Base-by-base conservation (phyloP, 2,797 vertebrate species). In the Menidia menidia region DNA sequence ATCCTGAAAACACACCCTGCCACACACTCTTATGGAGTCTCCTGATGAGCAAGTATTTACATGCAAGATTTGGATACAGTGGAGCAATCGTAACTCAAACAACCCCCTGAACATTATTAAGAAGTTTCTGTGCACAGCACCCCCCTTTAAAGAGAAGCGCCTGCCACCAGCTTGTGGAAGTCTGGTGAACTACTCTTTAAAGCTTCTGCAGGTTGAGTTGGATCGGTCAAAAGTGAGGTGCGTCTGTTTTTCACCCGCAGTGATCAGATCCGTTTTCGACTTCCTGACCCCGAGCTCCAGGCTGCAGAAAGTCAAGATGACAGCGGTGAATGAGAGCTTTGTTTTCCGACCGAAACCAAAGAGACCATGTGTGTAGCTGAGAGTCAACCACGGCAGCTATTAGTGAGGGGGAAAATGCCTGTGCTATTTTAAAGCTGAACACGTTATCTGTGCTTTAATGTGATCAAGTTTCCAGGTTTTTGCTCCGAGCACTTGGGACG, bases 251-350 rank as follows among this genome's bases (percentile, higher is more conserved):
- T 60, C 42, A 41, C 52, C 50, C 52, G 4, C 44, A 42, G 78
- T 7, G 68, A 78, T 68, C 53, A 33, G 68, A 84, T 75, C 64
- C 67, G 60, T 59, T 51, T 39, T 76, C 51, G 6, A 65, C 83
- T 63, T 80, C 57, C 52, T 55, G 71, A 73, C 73, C 51, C 71
- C 5, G 39, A 73, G 69, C 56, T 19, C 0, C 13, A 54, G 50
- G 72, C 5, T 54, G 55, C 61, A 58, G 45, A 73, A 68, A 76
- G 68, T 72, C 72, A 2, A 56, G 66, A 9, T 6, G 71, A 59
- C 13, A 18, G 12, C 61, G 0, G 35, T 87, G 80, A 90, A 87
- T 53, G 78, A 80, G 60, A 59, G 32, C 78, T 87, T 85, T 90
- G 81, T 86, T 77, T 73, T 19, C 6, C 58, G 60, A 15, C 52